These are phyloP conservation scores for Anoplophora glabripennis DNA, from an alignment of 1,140 invertebrate species.

Conservation along the genomic window DNA sequence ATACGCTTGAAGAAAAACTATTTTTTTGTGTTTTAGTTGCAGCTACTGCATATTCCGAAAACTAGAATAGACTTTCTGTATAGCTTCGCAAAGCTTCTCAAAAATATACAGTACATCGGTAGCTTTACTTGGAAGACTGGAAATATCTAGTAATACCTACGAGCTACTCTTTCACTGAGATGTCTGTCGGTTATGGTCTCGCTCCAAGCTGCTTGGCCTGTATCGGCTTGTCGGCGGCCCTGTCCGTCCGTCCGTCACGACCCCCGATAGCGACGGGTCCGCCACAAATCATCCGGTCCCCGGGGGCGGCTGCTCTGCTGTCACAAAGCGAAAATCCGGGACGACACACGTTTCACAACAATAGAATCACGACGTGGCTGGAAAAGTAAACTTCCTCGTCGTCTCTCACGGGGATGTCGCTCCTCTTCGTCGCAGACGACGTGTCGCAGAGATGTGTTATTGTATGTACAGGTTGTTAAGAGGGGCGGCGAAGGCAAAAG, in stretches of 20 bases:
- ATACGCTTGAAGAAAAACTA: too few species aligned
- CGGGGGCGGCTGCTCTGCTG: constrained; percentile 40
- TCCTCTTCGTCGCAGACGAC: not conserved
- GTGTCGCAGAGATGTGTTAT: not conserved
- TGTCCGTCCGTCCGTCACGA: not conserved
- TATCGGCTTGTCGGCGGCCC: not conserved
- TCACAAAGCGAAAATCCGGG: constrained; percentile 44
- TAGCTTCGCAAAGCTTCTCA: too few species aligned
- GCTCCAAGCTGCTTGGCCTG: too few species aligned
- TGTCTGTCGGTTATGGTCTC: too few species aligned
- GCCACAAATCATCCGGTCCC: constrained; percentile 39
- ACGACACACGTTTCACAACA: constrained; percentile 47
- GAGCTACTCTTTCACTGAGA: too few species aligned
- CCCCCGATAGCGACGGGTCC: not conserved
- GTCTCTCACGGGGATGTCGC: constrained; percentile 1
- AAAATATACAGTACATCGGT: too few species aligned
- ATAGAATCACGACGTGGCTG: constrained; percentile 46
- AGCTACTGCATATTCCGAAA: too few species aligned
- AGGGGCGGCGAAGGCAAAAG: not conserved
- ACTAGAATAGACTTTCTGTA: too few species aligned
- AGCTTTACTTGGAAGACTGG: too few species aligned
- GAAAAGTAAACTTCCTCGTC: constrained; percentile 41
- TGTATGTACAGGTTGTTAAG: not conserved
- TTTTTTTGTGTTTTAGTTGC: too few species aligned
- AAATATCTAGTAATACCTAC: too few species aligned